Evolutionary conservation across 2,888 invertebrate species (phyloP).

Genomic region (Aromia moschata): DNA sequence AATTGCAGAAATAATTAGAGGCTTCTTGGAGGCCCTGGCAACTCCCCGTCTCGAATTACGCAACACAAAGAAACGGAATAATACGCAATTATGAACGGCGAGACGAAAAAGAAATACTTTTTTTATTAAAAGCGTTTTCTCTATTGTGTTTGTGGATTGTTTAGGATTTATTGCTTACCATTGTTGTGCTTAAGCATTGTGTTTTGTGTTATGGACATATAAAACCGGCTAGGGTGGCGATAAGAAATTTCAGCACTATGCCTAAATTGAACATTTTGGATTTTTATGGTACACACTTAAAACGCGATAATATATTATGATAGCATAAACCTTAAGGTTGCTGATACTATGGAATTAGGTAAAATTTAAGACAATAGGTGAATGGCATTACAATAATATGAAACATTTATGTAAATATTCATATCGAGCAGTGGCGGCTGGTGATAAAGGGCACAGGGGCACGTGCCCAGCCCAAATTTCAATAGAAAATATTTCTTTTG

Average conservation of each 20-base stretch:
- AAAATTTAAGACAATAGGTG: too few species aligned
- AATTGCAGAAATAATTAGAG: constrained; percentile 22
- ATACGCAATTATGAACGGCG: constrained; percentile 5
- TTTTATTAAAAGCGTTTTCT: constrained; percentile 14
- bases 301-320: too few species aligned
- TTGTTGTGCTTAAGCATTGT: constrained; percentile 26
- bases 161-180: constrained; percentile 29
- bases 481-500: too few species aligned
- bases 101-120: constrained; percentile 1
- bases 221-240: constrained; percentile 2
- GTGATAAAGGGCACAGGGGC: too few species aligned
- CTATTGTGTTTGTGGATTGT: constrained; percentile 29
- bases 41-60: constrained; percentile 2
- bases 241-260: constrained; percentile 10
- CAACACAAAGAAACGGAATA: constrained; percentile 15
- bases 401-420: too few species aligned
- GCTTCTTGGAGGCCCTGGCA: constrained; percentile 7
- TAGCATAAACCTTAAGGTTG: too few species aligned
- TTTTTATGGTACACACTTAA: too few species aligned
- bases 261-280: not conserved
- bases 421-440: too few species aligned
- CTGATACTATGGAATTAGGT: too few species aligned
- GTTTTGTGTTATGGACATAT: constrained; percentile 3
- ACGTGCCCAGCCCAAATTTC: too few species aligned
- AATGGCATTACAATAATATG: too few species aligned